Base-by-base conservation (phyloP, 2,888 invertebrate genomes). In the Scotopteryx bipunctaria region DNA sequence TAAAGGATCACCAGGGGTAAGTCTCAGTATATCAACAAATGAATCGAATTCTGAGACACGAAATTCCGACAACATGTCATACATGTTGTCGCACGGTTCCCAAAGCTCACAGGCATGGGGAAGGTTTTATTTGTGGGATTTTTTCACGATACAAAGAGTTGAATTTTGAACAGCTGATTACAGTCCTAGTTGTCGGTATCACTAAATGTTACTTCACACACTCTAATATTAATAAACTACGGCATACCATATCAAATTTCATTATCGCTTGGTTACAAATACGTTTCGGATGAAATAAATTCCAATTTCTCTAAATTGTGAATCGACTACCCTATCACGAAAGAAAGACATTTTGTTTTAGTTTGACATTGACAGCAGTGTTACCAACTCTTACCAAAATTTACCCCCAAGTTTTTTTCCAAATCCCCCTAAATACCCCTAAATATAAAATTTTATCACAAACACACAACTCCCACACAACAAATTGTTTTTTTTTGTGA, bases 21-120 rank as follows among this genome's bases (percentile, higher is more conserved):
- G 83, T 64, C 93, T 93, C 69, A 94, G 91, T 74, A 94, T 94
- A 89, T 94, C 93, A 64, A 92, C 92, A 68, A 94, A 92, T 51
- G 94, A 93, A 82, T 94, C 94, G 71, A 94, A 90, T 79, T 93
- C 92, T 57, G 91, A 91, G 59, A 90, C 91, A 69, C 87, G 78
- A 66, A 91, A 91, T 71, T 91, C 91, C 51, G 91, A 91, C 85
- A 91, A 86, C 91, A 91, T 90, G 88, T 90, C 90, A 86, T 89
- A 91, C 91, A 91, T 91, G 89, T 87, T 87, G 86, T 71, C 83
- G 72, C 74, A 65, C 65, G 70, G 71, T 63, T 68, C 68, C 61
- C 71, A 64, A 74, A 75, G 78, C 79, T 78, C 73, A 76, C 71
- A 86, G 78, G 86, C 88, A 89, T 90, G 81, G 80, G 88, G 86